Evolutionary conservation across 2,113 vertebrate genomes (phyloP).

Genomic region (Scytalopus superciliaris): DNA sequence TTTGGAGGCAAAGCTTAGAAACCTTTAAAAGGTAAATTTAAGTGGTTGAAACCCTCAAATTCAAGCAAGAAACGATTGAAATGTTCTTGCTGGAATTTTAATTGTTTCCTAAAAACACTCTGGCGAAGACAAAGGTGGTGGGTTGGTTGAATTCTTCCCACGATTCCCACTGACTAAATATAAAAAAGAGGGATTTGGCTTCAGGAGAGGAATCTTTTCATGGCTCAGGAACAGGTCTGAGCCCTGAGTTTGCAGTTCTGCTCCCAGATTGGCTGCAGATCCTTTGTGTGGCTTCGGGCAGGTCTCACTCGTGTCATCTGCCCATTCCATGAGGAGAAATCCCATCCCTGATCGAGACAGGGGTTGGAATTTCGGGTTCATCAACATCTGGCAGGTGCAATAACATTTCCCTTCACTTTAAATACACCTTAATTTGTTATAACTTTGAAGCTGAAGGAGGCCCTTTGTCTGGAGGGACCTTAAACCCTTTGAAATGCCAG

Average conservation of each 20-base stretch:
- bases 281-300: neutral
- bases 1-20: neutral
- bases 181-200: neutral
- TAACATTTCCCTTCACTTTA: neutral
- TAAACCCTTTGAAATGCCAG: neutral
- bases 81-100: neutral
- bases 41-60: neutral
- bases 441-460: neutral
- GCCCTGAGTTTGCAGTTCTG: neutral
- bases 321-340: neutral
- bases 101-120: neutral
- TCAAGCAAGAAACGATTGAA: neutral
- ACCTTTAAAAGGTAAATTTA: accelerated
- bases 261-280: neutral
- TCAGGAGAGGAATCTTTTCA: neutral
- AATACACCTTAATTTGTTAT: neutral
- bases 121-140: neutral
- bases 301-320: neutral
- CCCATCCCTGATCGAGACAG: neutral
- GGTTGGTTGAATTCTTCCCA: neutral
- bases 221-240: neutral
- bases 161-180: neutral
- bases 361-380: neutral
- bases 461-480: neutral
- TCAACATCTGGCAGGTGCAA: neutral